Conservation (phyloP, 2,888 invertebrate genomes). For the Sipha maydis region DNA sequence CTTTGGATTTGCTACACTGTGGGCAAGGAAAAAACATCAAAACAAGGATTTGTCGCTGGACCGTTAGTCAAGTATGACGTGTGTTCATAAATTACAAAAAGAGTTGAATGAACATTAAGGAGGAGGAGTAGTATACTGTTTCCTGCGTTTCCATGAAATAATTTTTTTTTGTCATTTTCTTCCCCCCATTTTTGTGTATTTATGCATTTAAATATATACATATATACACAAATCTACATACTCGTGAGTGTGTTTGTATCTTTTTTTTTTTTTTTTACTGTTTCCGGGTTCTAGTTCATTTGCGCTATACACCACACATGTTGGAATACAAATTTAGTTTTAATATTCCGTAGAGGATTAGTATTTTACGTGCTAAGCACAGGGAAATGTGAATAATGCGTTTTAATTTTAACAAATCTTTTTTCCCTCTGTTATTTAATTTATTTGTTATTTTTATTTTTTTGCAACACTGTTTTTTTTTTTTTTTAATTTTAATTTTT, state of each 20-base stretch:
- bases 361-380: constrained; percentile 47
- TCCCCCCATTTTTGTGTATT: not conserved
- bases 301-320: constrained; percentile 26
- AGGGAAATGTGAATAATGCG: constrained; percentile 50
- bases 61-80: constrained; percentile 30
- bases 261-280: constrained; percentile 29
- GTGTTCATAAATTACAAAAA: constrained; percentile 45
- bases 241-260: not conserved
- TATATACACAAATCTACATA: not conserved
- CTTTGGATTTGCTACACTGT: constrained; percentile 9
- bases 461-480: not conserved
- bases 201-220: not conserved
- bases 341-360: constrained; percentile 61
- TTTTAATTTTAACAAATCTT: constrained; percentile 54
- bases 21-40: constrained; percentile 38
- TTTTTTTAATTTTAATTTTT: not conserved
- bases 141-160: not conserved
- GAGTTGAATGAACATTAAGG: not conserved
- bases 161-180: not conserved
- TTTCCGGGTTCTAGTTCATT: constrained; percentile 47
- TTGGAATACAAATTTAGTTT: constrained; percentile 54
- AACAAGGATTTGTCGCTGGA: constrained; percentile 44
- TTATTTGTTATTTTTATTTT: constrained; percentile 2
- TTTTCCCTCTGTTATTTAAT: not conserved
- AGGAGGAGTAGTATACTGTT: not conserved